Evolutionary conservation across 2,797 vertebrate species (phyloP).

Genomic region (Gambelia wislizenii): DNA sequence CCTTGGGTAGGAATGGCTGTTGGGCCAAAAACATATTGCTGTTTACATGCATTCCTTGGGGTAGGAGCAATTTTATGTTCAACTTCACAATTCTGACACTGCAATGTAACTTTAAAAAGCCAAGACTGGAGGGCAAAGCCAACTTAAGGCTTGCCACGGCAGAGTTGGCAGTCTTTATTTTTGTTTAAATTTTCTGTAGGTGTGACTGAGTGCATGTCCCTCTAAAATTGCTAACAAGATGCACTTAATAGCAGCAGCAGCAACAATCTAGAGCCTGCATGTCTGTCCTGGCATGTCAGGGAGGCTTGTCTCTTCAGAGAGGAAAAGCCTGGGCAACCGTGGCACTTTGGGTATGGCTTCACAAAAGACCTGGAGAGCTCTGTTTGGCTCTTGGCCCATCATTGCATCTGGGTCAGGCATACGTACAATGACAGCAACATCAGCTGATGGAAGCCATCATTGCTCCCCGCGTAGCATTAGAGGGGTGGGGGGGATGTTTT

Average conservation of each 20-base stretch:
- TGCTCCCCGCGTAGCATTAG: not conserved
- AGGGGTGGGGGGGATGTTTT: accelerated
- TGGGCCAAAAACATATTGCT: constrained; percentile 46
- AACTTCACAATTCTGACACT: constrained; percentile 59
- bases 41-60: constrained; percentile 69
- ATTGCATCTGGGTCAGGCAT: constrained; percentile 32
- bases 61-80: constrained; percentile 59
- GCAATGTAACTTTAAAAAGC: constrained; percentile 28
- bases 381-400: constrained; percentile 41
- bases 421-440: not conserved
- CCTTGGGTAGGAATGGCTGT: constrained; percentile 64
- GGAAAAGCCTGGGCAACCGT: constrained; percentile 39
- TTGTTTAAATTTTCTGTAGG: constrained; percentile 55
- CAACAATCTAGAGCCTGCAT: constrained; percentile 64
- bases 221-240: constrained; percentile 66
- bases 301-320: constrained; percentile 56
- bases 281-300: constrained; percentile 60
- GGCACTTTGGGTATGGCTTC: constrained; percentile 66
- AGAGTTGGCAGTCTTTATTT: constrained; percentile 50
- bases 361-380: constrained; percentile 30
- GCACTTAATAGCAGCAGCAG: constrained; percentile 69
- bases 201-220: constrained; percentile 44
- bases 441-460: not conserved
- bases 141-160: constrained; percentile 62
- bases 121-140: constrained; percentile 55